Evolutionary conservation across 23 tunicate genomes (phyloP).

Genomic region (Ciona savignyi): DNA sequence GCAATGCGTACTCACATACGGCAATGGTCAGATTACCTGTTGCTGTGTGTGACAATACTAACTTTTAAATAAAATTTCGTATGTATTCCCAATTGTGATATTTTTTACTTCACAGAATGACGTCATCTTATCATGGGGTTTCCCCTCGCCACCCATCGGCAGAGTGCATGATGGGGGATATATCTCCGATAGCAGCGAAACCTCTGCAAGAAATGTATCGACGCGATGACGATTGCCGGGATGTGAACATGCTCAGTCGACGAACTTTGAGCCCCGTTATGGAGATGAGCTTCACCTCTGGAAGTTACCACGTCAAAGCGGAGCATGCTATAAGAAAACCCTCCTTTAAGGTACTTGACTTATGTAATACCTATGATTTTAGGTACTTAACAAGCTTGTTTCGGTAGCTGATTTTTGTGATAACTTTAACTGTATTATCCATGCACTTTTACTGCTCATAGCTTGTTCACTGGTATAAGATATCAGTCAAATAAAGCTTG

Average conservation of each 20-base stretch:
- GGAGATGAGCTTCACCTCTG: conserved; percentile 6
- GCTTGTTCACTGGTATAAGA: too few species aligned
- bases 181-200: conserved; percentile 18
- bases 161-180: conserved; percentile 15
- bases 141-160: background rate
- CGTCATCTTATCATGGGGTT: background rate
- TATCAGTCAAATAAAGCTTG: background rate
- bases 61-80: too few species aligned
- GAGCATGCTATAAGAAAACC: background rate
- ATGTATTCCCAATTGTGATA: too few species aligned
- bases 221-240: background rate
- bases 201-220: background rate
- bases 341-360: background rate
- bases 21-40: too few species aligned
- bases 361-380: too few species aligned
- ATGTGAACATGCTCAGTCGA: background rate
- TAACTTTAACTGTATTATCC: too few species aligned
- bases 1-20: too few species aligned
- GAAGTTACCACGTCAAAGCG: background rate
- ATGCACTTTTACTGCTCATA: too few species aligned
- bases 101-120: background rate
- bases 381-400: too few species aligned
- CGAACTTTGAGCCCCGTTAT: conserved; percentile 18
- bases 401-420: too few species aligned
- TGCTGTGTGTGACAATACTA: too few species aligned